Base-by-base conservation (phyloP, 2,113 vertebrate genomes). In the Hyperoodon ampullatus region DNA sequence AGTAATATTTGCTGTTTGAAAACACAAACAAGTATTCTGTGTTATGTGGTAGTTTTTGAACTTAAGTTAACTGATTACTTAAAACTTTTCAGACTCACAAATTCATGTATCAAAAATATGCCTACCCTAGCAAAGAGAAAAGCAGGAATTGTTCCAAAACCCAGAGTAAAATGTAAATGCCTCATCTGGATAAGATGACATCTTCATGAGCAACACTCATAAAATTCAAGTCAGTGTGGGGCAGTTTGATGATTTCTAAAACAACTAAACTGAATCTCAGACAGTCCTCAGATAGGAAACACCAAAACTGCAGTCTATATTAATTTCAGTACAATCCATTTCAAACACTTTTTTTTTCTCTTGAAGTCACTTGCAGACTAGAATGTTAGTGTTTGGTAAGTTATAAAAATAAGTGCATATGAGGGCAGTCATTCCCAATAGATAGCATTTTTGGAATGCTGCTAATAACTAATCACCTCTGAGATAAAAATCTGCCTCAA, bases 1-100 rank as follows among this genome's bases (percentile, higher is more conserved):
- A 93, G 86, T 93, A 88, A 77, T 82, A 86, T 81, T 88, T 95
- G 42, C 66, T 91, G 68, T 95, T 97, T 88, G 71, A 88, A 97
- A 97, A 86, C 60, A 94, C 30, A 86, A 95, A 89, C 35, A 81
- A 94, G 19, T 85, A 61, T 88, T 91, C 65, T 86, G 30, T 82
- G 60, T 80, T 47, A 42, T 35, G 39, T 71, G 86, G 58, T 75
- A 93, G 39, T 47, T 42, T 85, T 95, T 85, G 75, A 95, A 80
- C 82, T 66, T 90, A 86, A 87, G 21, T 83, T 82, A 81, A 66
- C 55, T 83, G 84, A 94, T 81, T 55, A 80, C 55, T 90, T 94
- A 90, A 61, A 96, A 55, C 42, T 88, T 93, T 88, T 90, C 71
- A 93, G 65, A 93, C 82, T 42, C 28, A 78, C 35, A 95, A 92